Conservation (phyloP, 2,888 invertebrate genomes). For the Pheosia gnoma region DNA sequence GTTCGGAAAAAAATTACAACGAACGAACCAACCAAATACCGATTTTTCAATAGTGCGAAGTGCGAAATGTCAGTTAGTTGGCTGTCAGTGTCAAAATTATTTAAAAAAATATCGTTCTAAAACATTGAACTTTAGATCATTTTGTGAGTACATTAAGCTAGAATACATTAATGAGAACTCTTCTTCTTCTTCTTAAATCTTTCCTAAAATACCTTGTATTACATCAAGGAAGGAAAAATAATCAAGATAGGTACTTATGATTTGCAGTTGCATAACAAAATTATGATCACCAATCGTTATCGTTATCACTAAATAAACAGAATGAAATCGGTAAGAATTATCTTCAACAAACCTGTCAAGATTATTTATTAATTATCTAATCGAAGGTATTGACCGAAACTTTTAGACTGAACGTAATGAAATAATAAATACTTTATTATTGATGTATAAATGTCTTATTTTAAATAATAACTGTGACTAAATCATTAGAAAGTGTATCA, state of each 20-base stretch:
- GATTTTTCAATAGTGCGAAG: slow-evolving; percentile 21
- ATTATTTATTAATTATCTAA: slow-evolving; percentile 28
- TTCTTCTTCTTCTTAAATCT: no score
- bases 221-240: no score
- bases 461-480: not conserved
- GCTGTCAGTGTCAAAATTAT: slow-evolving; percentile 16
- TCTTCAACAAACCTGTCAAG: slow-evolving; percentile 14
- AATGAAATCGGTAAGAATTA: slow-evolving; percentile 18
- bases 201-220: no score
- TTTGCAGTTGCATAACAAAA: not conserved
- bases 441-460: slow-evolving; percentile 19
- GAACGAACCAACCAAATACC: slow-evolving; percentile 36
- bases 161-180: not conserved
- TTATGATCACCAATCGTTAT: not conserved
- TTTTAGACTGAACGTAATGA: slow-evolving; percentile 13
- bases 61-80: slow-evolving; percentile 26
- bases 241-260: no score
- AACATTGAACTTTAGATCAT: not conserved
- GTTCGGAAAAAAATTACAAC: slow-evolving; percentile 42
- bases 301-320: not conserved
- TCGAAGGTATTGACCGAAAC: slow-evolving; percentile 28
- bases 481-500: slow-evolving; percentile 12
- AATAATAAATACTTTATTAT: slow-evolving; percentile 9
- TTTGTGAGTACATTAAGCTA: not conserved
- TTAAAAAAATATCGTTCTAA: slow-evolving; percentile 1